Percentiles rank a stretch among this genome's conserved stretches.
phyloP scores from a whole-genome alignment of 2,888 invertebrate genomes.

The Parasteatoda lunata region DNA sequence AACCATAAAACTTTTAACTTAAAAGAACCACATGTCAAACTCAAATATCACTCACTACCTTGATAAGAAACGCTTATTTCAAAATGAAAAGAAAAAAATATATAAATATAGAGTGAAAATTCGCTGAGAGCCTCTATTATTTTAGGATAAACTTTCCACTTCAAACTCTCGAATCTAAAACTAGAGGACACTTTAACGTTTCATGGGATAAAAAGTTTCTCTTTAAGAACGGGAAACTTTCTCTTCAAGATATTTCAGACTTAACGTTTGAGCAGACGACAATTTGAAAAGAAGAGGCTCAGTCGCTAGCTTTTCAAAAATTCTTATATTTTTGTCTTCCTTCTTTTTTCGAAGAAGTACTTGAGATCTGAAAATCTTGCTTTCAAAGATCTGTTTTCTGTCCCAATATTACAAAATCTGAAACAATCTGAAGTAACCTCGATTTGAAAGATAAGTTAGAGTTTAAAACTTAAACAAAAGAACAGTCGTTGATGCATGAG shows the following conservation, averaged over 20 bases:
- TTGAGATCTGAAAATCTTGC: constrained; percentile 2
- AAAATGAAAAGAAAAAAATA: background rate
- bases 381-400: background rate
- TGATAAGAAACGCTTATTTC: no score
- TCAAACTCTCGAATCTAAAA: constrained; percentile 19
- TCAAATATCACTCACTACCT: no score
- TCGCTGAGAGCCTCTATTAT: constrained; percentile 35
- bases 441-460: no score
- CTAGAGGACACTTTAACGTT: constrained; percentile 11
- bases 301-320: background rate
- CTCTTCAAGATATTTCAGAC: background rate
- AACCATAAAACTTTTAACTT: no score
- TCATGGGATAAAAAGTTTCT: background rate
- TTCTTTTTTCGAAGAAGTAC: background rate
- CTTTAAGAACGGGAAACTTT: background rate
- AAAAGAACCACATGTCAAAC: no score
- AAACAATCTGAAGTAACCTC: no score
- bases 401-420: no score
- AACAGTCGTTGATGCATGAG: no score
- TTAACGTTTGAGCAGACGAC: background rate
- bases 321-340: background rate
- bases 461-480: no score
- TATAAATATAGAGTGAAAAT: background rate
- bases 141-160: constrained; percentile 38
- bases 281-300: background rate